Base-by-base conservation (phyloP, 2,113 vertebrate genomes). In the Asarcornis scutulata region DNA sequence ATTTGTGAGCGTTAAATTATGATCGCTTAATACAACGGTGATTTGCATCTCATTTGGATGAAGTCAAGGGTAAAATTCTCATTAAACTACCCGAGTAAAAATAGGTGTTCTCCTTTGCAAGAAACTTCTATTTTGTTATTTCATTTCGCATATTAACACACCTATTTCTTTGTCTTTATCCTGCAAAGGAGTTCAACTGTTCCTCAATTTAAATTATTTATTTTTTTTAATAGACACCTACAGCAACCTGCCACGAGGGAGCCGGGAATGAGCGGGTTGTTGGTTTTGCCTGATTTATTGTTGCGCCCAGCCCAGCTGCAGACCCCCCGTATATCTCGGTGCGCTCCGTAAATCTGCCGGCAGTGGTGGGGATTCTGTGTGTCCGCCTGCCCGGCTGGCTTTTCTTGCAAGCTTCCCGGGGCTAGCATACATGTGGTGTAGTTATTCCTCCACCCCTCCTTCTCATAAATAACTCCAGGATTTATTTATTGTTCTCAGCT, bases 381-480 rank as follows among this genome's bases (percentile, higher is more conserved):
- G 55, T 60, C 48, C 17, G 42, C 77, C 88, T 60, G 5, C 59
- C 34, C 42, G 15, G 29, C 66, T 32, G 6, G 38, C 92, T 73
- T 44, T 63, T 29, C 60, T 22, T 18, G 55, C 68, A 29, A 36
- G 18, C 46, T 58, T 74, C 48, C 25, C 17, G 59, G 31, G 72
- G 38, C 14, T 7, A 15, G 53, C 23, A 4, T 3, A 18, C 46
- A 3, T 0, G 5, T 34, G 59, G 59, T 10, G 22, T 3, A 42
- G 52, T 56, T 83, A 17, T 83, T 55, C 64, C 71, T 32, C 91
- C 42, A 12, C 64, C 40, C 44, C 59, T 73, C 66, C 77, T 40
- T 7, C 64, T 56, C 73, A 13, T 18, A 34, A 34, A 0, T 4
- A n/a, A 60, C 60, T 62, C 50, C 46, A 13, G 60, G 32, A 40